These are phyloP conservation scores for Lithobates sylvaticus DNA, from an alignment of 2,797 vertebrate species.

Conservation along the genomic window DNA sequence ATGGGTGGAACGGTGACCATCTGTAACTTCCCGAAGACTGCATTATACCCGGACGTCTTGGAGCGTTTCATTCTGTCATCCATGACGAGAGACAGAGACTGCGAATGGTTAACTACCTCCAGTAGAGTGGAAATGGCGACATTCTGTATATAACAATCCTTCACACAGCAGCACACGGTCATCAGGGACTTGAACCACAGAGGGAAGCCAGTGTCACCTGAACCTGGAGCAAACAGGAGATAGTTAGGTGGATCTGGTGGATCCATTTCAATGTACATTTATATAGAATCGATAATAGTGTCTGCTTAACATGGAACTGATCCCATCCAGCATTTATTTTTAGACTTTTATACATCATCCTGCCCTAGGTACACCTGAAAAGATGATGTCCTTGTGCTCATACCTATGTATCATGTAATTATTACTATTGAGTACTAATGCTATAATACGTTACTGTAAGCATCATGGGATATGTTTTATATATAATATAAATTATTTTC, in stretches of 20 bases:
- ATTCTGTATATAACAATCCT: conserved; percentile 89
- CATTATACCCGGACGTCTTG: conserved; percentile 82
- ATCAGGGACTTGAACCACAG: conserved; percentile 92
- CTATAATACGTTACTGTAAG: no score
- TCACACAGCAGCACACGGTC: conserved; percentile 90
- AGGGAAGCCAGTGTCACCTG: conserved; percentile 77
- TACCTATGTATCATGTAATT: no score
- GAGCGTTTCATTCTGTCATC: conserved; percentile 92
- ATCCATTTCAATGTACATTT: no score
- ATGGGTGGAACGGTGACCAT: conserved; percentile 95
- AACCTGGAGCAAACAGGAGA: conserved; percentile 67
- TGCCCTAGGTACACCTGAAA: no score
- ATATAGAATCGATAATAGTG: no score
- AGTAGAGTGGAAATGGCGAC: conserved; percentile 89
- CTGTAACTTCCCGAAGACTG: conserved; percentile 88
- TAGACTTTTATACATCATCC: no score
- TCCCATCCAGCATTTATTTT: no score
- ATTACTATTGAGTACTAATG: no score
- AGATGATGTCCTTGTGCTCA: no score
- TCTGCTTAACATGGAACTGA: no score
- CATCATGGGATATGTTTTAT: no score
- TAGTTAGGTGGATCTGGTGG: not conserved
- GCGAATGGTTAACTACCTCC: conserved; percentile 94
- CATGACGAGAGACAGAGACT: conserved; percentile 93
- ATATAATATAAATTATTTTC: no score